These are phyloP conservation scores for Chrysolina oricalcia DNA, from an alignment of 2,888 invertebrate genomes.

Conservation along the genomic window DNA sequence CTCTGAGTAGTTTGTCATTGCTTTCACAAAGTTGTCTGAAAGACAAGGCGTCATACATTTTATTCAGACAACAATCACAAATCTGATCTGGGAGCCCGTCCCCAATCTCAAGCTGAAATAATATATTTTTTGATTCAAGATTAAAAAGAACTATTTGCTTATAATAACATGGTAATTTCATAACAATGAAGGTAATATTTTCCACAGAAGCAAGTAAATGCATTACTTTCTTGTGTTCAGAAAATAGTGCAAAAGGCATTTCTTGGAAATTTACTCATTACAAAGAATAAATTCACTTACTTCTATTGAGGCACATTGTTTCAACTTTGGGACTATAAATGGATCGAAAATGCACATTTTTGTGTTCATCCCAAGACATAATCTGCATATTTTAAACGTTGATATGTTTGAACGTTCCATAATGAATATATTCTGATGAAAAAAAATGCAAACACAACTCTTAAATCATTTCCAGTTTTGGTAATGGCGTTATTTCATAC, in stretches of 20 bases:
- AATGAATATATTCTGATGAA: neutral
- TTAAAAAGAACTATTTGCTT: neutral
- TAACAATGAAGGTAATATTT: too few species aligned
- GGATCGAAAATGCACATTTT: neutral
- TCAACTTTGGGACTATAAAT: neutral
- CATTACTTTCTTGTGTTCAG: neutral
- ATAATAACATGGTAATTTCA: neutral
- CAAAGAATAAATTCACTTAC: slow-evolving; percentile 61
- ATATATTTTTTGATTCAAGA: slow-evolving; percentile 1
- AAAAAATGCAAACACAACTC: too few species aligned
- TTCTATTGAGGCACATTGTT: slow-evolving; percentile 23
- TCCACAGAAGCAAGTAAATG: neutral
- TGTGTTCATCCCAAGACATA: neutral
- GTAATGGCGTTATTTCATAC: too few species aligned
- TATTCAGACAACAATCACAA: slow-evolving; percentile 59
- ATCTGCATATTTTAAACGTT: neutral
- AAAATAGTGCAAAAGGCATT: neutral
- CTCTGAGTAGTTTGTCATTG: slow-evolving; percentile 49
- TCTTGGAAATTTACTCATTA: neutral
- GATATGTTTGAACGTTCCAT: neutral
- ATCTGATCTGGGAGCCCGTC: slow-evolving; percentile 63
- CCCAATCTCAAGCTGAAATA: slow-evolving; percentile 61
- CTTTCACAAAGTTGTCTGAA: slow-evolving; percentile 62
- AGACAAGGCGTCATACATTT: slow-evolving; percentile 53
- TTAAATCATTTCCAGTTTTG: too few species aligned